Base-by-base conservation (phyloP, 1,140 invertebrate genomes). In the Potamilus streckersoni region DNA sequence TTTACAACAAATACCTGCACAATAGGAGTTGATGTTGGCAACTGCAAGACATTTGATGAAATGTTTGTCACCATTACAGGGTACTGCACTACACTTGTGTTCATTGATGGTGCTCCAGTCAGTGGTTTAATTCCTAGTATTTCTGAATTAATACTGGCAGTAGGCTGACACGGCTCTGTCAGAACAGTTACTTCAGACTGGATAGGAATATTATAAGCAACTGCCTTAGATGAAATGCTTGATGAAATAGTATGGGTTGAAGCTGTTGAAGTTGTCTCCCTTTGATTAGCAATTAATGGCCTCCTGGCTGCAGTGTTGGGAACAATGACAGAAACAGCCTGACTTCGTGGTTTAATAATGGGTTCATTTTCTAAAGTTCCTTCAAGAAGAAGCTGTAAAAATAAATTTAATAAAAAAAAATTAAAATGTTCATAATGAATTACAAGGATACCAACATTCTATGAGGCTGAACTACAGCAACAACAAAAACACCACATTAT, bases 1-100 rank as follows among this genome's bases (percentile, higher is more conserved):
- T 85, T 85, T 63, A 86, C 73, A 4, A 87, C 77, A 71, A 87
- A 80, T 2, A 87, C 83, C 67, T 87, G 86, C 11, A 87, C 78
- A 19, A 87, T 76, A 4, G 83, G 85, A 20, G 75, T 13, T 49
- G 56, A n/a, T 61, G 13, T 55, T 56, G 27, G 60, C 14, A 38
- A n/a, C 27, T 59, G 17, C 58, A 38, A 31, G 15, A n/a, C 60
- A 27, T 59, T 60, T 14, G 49, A 14, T 27, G 19, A 64, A 17
- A 56, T 49, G 38, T 49, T 49, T 49, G 38, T 49, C 38, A 49
- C 38, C 38, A 49, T 49, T 49, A 49, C 38, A 11, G 38, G 38
- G 38, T 49, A 49, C 38, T 49, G 38, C 38, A 49, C 38, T 49
- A 49, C 38, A 49, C 38, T 49, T 49, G 38, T 49, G 38, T 49